Percentiles rank a stretch among this genome's conserved stretches.
These are phyloP conservation scores for Monomorium pharaonis DNA, from an alignment of 1,140 invertebrate species.

Conservation along the genomic window DNA sequence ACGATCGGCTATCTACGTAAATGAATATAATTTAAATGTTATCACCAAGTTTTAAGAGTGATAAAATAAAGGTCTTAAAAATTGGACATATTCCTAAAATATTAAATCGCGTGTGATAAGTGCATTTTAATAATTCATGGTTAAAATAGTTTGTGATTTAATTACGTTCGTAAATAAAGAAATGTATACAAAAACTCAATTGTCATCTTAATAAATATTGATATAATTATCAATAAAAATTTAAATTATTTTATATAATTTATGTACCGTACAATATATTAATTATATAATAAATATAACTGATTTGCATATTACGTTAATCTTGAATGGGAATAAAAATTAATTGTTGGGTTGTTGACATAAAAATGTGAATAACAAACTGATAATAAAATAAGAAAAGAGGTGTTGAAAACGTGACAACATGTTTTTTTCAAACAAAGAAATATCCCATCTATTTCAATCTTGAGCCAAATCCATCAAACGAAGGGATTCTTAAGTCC, in stretches of 20 bases:
- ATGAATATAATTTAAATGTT: background rate
- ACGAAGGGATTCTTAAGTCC: background rate
- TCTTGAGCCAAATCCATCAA: background rate
- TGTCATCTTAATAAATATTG: background rate
- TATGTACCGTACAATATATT: background rate
- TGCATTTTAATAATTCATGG: background rate
- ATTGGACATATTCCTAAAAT: background rate
- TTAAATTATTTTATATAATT: background rate
- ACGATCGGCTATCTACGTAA: background rate
- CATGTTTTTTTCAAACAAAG: background rate
- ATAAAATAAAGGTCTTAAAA: background rate
- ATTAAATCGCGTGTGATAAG: background rate
- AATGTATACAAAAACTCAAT: background rate
- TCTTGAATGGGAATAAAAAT: background rate
- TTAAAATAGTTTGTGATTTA: background rate
- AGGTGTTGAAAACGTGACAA: background rate
- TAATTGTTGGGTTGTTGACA: background rate
- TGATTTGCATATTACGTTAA: background rate
- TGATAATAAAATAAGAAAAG: background rate
- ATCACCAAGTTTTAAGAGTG: background rate
- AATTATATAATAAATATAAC: background rate
- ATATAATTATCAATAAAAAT: background rate
- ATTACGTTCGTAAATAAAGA: background rate
- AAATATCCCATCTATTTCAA: background rate
- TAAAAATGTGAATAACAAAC: background rate